phyloP scores from a whole-genome alignment of 2,113 vertebrate genomes.

The Lophius piscatorius region DNA sequence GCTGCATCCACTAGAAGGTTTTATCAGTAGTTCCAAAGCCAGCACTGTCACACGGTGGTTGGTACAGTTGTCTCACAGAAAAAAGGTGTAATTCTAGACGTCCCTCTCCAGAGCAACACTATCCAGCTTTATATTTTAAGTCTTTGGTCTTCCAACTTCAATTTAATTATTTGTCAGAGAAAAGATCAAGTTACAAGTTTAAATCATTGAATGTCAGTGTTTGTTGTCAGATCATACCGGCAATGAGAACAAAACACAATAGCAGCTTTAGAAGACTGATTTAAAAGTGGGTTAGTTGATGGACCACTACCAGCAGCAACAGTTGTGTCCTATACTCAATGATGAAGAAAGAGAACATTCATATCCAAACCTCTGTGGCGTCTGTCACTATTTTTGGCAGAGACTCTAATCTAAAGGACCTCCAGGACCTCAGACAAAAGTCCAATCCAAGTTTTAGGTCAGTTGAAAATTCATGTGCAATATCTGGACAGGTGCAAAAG shows the following conservation, averaged over 20 bases:
- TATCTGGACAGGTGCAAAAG: slow-evolving; percentile 50
- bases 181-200: neutral
- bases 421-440: slow-evolving; percentile 28
- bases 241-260: slow-evolving; percentile 12
- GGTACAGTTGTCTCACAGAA: too few species aligned
- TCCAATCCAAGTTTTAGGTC: slow-evolving; percentile 45
- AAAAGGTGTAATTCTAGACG: too few species aligned
- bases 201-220: neutral
- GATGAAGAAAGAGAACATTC: slow-evolving; percentile 19
- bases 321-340: slow-evolving; percentile 15
- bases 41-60: too few species aligned
- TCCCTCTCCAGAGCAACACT: too few species aligned
- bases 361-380: neutral
- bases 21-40: too few species aligned
- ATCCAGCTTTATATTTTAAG: too few species aligned
- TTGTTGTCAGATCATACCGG: neutral
- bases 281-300: slow-evolving; percentile 53
- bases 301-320: slow-evolving; percentile 31
- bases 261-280: slow-evolving; percentile 43
- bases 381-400: slow-evolving; percentile 16
- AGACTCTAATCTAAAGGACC: slow-evolving; percentile 57
- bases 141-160: too few species aligned
- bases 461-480: slow-evolving; percentile 31
- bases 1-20: too few species aligned
- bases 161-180: neutral